Percentiles rank a stretch among this genome's conserved stretches.
Conservation (phyloP, 2,113 vertebrate species). For the Varanus komodoensis region DNA sequence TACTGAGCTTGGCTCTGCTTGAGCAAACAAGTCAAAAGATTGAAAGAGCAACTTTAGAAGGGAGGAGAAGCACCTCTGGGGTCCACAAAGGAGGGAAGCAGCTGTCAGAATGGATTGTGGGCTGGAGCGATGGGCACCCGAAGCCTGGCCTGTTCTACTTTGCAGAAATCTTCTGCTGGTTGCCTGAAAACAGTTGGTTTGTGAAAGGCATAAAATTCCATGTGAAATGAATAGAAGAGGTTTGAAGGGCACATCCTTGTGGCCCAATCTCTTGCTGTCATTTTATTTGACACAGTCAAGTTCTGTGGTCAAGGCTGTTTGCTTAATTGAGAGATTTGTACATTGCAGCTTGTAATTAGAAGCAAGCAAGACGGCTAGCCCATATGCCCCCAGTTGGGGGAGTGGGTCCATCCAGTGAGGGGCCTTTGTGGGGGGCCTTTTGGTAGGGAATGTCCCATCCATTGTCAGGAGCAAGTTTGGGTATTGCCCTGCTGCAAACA, state of each 20-base stretch:
- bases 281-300: neutral
- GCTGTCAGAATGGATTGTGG: constrained; percentile 12
- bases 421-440: neutral
- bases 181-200: neutral
- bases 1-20: constrained; percentile 20
- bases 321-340: neutral
- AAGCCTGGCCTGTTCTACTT: neutral
- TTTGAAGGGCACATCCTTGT: constrained; percentile 12
- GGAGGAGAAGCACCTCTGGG: constrained; percentile 12
- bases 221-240: constrained; percentile 19
- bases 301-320: neutral
- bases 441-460: neutral
- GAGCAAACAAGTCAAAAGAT: constrained; percentile 34
- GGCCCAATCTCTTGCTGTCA: neutral
- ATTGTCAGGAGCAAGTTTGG: neutral
- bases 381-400: neutral
- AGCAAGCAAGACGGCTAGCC: neutral
- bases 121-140: neutral
- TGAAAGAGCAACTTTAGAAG: constrained; percentile 12
- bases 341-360: neutral
- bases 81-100: constrained; percentile 1
- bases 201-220: neutral
- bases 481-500: neutral
- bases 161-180: neutral
- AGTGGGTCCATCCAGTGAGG: neutral